Evolutionary conservation across 2,797 vertebrate genomes (phyloP).

Genomic region (Scolopax rusticola): DNA sequence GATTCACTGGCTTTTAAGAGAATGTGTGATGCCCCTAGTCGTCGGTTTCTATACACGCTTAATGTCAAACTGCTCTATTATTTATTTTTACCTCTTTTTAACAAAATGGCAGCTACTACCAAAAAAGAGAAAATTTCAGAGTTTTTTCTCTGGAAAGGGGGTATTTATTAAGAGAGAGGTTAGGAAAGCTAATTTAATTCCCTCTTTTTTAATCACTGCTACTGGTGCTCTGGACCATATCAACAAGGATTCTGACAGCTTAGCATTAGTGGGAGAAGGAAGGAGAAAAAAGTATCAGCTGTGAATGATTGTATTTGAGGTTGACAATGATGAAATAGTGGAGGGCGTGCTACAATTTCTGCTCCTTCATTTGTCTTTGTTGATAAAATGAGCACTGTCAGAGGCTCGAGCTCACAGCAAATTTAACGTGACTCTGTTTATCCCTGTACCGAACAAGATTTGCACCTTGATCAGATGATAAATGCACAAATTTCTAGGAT

Average conservation of each 20-base stretch:
- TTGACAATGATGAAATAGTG: constrained; percentile 80
- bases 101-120: neutral
- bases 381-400: constrained; percentile 83
- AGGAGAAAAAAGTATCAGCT: constrained; percentile 44
- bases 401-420: constrained; percentile 64
- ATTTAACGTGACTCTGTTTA: constrained; percentile 72
- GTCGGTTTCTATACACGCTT: neutral
- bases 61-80: neutral
- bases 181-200: constrained; percentile 20
- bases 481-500: constrained; percentile 8
- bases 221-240: neutral
- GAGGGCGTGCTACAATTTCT: constrained; percentile 68
- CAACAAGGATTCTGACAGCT: constrained; percentile 24
- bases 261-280: neutral
- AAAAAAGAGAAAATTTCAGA: neutral
- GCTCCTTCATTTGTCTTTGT: constrained; percentile 81
- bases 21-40: neutral
- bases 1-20: neutral
- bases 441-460: constrained; percentile 52
- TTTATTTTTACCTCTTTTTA: neutral
- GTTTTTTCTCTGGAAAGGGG: neutral
- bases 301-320: constrained; percentile 83
- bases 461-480: constrained; percentile 57
- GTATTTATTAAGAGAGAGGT: neutral
- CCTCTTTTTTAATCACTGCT: neutral